A percentile compares a stretch with the other conserved stretches of the same genome.
phyloP scores from a whole-genome alignment of 1,140 invertebrate species.

The Bombus waltoni region DNA sequence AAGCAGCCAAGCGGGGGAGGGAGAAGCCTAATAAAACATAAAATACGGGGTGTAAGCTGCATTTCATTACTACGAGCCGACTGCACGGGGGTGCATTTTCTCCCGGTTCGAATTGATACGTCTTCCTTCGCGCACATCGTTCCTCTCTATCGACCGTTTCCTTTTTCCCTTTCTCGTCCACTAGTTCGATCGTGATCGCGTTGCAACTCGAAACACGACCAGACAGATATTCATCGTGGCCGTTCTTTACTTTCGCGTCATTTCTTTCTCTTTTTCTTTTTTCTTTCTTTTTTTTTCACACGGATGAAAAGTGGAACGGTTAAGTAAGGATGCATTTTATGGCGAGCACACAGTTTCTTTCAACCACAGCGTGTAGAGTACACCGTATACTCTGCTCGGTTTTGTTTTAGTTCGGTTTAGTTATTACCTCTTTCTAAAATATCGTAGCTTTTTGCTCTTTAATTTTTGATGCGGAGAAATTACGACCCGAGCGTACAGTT shows the following conservation, averaged over 20 bases:
- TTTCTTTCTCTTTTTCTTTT: not conserved
- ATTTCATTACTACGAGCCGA: conserved; percentile 49
- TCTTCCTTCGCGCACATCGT: conserved; percentile 8
- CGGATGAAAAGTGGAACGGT: not conserved
- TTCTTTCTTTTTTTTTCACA: not conserved
- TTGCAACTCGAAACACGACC: not conserved
- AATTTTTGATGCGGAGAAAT: too few relatives aligned
- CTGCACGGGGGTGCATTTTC: conserved; percentile 4
- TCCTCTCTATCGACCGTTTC: not conserved
- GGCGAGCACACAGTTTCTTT: not conserved
- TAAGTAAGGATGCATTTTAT: not conserved
- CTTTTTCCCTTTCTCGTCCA: too few relatives aligned
- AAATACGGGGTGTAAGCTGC: conserved; percentile 63
- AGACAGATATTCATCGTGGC: not conserved
- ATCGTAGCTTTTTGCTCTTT: too few relatives aligned
- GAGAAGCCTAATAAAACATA: conserved; percentile 62
- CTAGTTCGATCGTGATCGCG: too few relatives aligned
- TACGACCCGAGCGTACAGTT: too few relatives aligned
- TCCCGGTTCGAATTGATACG: conserved; percentile 21
- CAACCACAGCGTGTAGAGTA: not conserved
- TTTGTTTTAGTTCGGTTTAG: too few relatives aligned
- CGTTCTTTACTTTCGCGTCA: not conserved
- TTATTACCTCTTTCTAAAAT: too few relatives aligned
- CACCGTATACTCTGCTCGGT: too few relatives aligned
- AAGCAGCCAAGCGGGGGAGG: conserved; percentile 12